phyloP scores from a whole-genome alignment of 37 sponge, comb jelly and placozoan genomes.

The Diacarnus erythraeanus region DNA sequence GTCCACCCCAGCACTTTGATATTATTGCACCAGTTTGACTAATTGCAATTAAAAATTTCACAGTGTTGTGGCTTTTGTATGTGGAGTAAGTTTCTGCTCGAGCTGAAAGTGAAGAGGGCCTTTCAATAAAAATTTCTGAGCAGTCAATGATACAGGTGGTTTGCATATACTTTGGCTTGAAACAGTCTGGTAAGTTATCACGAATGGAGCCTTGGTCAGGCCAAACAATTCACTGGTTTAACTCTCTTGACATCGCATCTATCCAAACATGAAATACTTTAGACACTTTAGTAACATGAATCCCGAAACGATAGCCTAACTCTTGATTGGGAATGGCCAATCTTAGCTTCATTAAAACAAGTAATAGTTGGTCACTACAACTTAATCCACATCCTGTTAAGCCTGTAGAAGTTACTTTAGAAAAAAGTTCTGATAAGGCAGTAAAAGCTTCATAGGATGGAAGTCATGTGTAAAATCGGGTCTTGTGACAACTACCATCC shows the following conservation, averaged over 20 bases:
- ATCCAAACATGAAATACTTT: conserved; percentile 18
- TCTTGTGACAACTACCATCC: too few relatives aligned
- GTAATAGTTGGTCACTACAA: conserved; percentile 27
- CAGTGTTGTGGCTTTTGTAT: conserved; percentile 52
- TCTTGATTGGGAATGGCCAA: conserved; percentile 12
- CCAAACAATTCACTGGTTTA: conserved; percentile 25
- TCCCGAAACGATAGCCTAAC: conserved; percentile 15
- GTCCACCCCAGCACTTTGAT: conserved; percentile 64
- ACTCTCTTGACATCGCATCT: conserved; percentile 7
- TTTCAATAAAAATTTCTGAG: conserved; percentile 49
- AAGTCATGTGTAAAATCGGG: too few relatives aligned
- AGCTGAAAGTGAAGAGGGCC: conserved; percentile 23
- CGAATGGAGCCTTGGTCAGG: conserved; percentile 10
- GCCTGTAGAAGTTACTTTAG: too few relatives aligned
- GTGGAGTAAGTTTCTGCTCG: conserved; percentile 46
- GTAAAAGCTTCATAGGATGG: too few relatives aligned
- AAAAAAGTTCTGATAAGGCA: too few relatives aligned
- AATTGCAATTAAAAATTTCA: conserved; percentile 47
- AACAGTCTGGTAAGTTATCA: conserved; percentile 40
- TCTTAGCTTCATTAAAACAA: conserved; percentile 45
- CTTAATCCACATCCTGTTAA: too few relatives aligned
- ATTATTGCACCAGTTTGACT: conserved; percentile 32
- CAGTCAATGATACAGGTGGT: conserved; percentile 52
- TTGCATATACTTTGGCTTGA: conserved; percentile 10
- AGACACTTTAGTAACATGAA: conserved; percentile 2